Conservation (phyloP, 1,140 invertebrate genomes). For the Aphelinus certus region DNA sequence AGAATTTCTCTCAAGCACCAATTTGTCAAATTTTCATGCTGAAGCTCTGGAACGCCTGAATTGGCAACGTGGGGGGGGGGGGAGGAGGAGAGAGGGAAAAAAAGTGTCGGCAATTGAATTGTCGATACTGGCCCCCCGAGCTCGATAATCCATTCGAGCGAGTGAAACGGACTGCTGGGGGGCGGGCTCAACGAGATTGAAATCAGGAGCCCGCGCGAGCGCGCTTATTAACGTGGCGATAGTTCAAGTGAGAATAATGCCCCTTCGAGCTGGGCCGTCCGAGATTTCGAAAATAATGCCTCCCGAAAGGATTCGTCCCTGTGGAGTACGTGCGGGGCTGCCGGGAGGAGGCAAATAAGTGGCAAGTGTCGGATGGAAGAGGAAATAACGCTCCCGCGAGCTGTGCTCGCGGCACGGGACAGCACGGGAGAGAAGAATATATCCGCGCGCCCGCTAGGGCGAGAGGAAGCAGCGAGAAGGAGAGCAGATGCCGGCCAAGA, state of each 20-base stretch:
- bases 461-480: neutral
- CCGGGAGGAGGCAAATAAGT: constrained; percentile 3
- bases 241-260: neutral
- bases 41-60: too few relatives aligned
- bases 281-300: constrained; percentile 10
- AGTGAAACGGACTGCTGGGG: too few relatives aligned
- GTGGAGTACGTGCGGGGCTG: neutral
- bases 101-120: neutral
- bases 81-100: neutral
- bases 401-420: neutral
- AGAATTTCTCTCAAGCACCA: too few relatives aligned
- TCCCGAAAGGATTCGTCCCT: constrained; percentile 8
- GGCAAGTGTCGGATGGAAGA: constrained; percentile 8
- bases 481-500: constrained; percentile 2
- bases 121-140: too few relatives aligned
- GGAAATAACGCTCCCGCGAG: neutral
- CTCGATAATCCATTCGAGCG: too few relatives aligned
- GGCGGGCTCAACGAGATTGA: too few relatives aligned
- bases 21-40: too few relatives aligned
- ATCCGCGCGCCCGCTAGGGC: too few relatives aligned
- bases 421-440: neutral
- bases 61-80: neutral
- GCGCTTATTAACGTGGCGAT: constrained; percentile 5
- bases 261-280: neutral
- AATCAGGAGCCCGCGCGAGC: too few relatives aligned